Evolutionary conservation across 2,113 vertebrate species (phyloP).

Genomic region (Eolophus roseicapilla): DNA sequence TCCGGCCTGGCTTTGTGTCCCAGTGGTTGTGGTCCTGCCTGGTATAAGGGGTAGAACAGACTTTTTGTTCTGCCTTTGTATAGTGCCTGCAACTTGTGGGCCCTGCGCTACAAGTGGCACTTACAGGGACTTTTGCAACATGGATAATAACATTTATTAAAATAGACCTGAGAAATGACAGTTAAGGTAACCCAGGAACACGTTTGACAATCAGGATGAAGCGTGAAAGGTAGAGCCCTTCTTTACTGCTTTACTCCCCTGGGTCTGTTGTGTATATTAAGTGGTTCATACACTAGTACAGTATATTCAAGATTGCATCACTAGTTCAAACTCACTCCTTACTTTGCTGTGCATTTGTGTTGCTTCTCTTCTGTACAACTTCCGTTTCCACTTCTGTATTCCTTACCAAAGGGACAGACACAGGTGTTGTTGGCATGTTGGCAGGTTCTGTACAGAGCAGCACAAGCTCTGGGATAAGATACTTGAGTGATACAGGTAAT

Average conservation of each 20-base stretch:
- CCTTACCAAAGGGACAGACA: slow-evolving; percentile 27
- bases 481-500: slow-evolving; percentile 49
- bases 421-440: neutral
- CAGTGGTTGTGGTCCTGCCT: neutral
- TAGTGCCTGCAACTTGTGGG: neutral
- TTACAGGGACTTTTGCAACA: neutral
- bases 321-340: neutral
- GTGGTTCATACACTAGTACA: neutral
- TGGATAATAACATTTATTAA: neutral
- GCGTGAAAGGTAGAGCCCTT: neutral
- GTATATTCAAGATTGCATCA: neutral
- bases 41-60: neutral
- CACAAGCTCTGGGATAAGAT: slow-evolving; percentile 38
- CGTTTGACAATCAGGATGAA: fast-evolving
- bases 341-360: fast-evolving
- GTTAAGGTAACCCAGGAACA: neutral
- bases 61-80: neutral
- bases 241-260: neutral
- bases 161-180: neutral
- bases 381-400: neutral
- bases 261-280: neutral
- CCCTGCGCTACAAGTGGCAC: fast-evolving
- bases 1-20: neutral
- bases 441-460: slow-evolving; percentile 41
- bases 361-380: neutral